phyloP scores from a whole-genome alignment of 2,888 invertebrate species.

The Erynnis tages region DNA sequence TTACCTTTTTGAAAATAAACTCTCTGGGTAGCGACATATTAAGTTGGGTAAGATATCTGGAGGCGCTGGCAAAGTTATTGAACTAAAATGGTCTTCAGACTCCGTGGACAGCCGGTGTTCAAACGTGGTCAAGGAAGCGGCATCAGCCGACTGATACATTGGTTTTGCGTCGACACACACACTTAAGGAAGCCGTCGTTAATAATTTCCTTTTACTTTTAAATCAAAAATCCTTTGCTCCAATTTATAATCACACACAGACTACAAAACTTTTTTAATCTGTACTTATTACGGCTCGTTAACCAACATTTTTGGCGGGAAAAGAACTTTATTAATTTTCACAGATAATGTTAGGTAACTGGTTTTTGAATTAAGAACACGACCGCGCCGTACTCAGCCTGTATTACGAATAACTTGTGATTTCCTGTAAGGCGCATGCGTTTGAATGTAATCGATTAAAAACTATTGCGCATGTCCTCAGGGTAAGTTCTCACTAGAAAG shows the following conservation, averaged over 20 bases:
- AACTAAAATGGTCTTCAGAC: conserved; percentile 64
- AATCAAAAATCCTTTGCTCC: conserved; percentile 22
- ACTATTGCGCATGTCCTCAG: conserved; percentile 17
- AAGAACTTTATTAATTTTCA: conserved; percentile 19
- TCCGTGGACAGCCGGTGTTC: conserved; percentile 62
- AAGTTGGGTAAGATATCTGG: conserved; percentile 52
- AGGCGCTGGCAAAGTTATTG: conserved; percentile 62
- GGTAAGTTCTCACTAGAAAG: neutral
- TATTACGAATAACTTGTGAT: conserved; percentile 3
- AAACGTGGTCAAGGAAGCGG: conserved; percentile 44
- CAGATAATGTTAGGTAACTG: conserved; percentile 13
- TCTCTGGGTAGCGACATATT: conserved; percentile 83
- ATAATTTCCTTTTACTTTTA: conserved; percentile 43
- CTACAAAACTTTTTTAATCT: conserved; percentile 26
- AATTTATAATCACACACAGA: conserved; percentile 9
- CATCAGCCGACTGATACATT: conserved; percentile 66
- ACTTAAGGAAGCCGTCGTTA: conserved; percentile 61
- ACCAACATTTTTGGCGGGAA: conserved; percentile 26
- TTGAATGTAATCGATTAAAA: conserved; percentile 13
- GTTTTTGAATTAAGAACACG: conserved; percentile 7
- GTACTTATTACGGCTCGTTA: conserved; percentile 17
- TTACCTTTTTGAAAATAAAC: conserved; percentile 82
- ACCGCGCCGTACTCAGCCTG: neutral
- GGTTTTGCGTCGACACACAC: conserved; percentile 47
- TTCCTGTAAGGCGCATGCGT: conserved; percentile 15